A percentile compares a stretch with the other conserved stretches of the same genome.
phyloP scores from a whole-genome alignment of 2,888 invertebrate genomes.

The Conus canariensis region DNA sequence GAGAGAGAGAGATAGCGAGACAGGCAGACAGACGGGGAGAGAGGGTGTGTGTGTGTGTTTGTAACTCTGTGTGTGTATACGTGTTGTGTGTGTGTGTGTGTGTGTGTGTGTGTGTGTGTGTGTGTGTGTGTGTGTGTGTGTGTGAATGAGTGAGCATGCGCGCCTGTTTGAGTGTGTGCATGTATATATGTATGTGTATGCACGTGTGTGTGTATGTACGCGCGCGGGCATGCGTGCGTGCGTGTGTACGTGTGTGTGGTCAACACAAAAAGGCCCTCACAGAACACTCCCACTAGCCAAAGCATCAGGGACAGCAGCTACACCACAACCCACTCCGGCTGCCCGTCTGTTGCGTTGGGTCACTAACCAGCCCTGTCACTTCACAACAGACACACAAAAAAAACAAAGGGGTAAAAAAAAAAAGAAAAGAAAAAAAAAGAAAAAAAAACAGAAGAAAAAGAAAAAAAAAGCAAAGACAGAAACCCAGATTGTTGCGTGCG shows the following conservation, averaged over 20 bases:
- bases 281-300: no score
- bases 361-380: no score
- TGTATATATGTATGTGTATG: background rate
- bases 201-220: background rate
- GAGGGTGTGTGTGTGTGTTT: background rate
- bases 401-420: no score
- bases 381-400: no score
- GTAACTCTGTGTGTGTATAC: background rate
- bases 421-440: no score
- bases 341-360: no score
- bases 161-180: background rate
- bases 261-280: no score
- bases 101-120: slow-evolving; percentile 2
- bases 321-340: no score
- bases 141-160: background rate
- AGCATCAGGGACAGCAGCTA: no score
- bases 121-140: background rate
- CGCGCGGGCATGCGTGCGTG: background rate
- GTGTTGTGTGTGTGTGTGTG: background rate
- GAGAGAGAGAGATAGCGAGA: background rate
- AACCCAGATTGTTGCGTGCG: no score
- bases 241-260: slow-evolving; percentile 10
- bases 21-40: background rate
- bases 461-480: background rate
- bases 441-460: background rate